These are phyloP conservation scores for Aphaenogaster ashmeadi DNA, from an alignment of 1,140 invertebrate genomes.

Conservation along the genomic window DNA sequence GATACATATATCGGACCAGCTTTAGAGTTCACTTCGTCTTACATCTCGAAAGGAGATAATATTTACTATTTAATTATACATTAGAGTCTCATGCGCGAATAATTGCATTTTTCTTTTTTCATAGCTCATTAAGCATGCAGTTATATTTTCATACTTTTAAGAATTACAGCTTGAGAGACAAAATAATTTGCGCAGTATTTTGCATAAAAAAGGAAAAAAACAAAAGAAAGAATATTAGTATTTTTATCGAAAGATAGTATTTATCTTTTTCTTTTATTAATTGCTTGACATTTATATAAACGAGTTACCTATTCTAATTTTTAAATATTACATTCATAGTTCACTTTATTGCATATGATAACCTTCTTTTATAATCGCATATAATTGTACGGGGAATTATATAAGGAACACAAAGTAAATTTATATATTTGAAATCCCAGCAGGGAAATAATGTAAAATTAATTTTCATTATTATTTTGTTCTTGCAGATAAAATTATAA, in stretches of 20 bases:
- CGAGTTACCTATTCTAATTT: slow-evolving; percentile 36
- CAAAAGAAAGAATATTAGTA: background rate
- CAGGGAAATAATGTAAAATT: background rate
- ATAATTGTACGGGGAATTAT: background rate
- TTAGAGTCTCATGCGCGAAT: slow-evolving; percentile 44
- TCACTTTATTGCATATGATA: slow-evolving; percentile 43
- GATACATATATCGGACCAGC: slow-evolving; percentile 38
- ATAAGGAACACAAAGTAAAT: slow-evolving; percentile 15
- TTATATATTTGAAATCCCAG: background rate
- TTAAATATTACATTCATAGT: slow-evolving; percentile 24
- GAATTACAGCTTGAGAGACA: slow-evolving; percentile 12
- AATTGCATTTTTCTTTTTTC: slow-evolving; percentile 57
- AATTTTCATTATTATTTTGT: slow-evolving; percentile 18
- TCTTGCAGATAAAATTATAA: background rate
- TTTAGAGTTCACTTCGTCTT: slow-evolving; percentile 53
- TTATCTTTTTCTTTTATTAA: slow-evolving; percentile 50
- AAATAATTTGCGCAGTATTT: slow-evolving; percentile 22
- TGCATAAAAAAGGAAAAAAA: background rate
- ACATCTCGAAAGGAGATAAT: slow-evolving; percentile 30
- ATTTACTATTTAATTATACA: slow-evolving; percentile 45
- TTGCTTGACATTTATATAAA: slow-evolving; percentile 16
- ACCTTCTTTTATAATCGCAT: background rate
- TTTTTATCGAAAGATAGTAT: slow-evolving; percentile 38
- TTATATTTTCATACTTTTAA: background rate
- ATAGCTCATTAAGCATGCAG: slow-evolving; percentile 24